These are phyloP conservation scores for Prunella strophiata DNA, from an alignment of 2,797 vertebrate species.

Conservation along the genomic window DNA sequence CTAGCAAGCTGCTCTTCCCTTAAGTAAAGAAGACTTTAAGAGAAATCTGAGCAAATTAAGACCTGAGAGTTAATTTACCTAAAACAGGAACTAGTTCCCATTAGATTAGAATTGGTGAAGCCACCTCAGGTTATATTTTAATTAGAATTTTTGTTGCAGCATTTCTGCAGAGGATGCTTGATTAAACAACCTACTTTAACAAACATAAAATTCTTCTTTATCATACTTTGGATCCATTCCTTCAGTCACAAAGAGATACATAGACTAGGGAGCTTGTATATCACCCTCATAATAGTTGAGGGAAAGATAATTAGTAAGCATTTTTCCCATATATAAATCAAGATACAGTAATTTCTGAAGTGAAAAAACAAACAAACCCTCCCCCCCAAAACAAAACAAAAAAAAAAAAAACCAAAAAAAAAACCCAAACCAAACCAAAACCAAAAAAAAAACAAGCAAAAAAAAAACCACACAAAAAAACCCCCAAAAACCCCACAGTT, in stretches of 20 bases:
- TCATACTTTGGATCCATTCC: not conserved
- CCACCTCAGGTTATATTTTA: constrained; percentile 26
- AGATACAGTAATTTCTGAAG: not conserved
- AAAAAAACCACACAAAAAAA: too few species aligned
- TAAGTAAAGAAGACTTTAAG: not conserved
- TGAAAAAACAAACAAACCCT: not conserved
- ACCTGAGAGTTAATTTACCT: constrained; percentile 39
- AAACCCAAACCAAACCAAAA: too few species aligned
- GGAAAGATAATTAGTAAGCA: not conserved
- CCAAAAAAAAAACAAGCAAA: too few species aligned
- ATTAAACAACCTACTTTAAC: not conserved
- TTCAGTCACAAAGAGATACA: not conserved
- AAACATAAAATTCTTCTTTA: not conserved
- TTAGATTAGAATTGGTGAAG: constrained; percentile 21
- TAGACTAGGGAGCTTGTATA: not conserved
- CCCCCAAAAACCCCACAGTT: not conserved
- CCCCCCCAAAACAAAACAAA: too few species aligned
- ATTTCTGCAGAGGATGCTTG: not conserved
- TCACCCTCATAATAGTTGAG: not conserved
- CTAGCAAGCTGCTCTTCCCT: not conserved
- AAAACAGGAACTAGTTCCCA: constrained; percentile 1
- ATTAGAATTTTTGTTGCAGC: constrained; percentile 15
- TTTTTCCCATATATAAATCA: not conserved
- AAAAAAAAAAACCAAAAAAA: too few species aligned
- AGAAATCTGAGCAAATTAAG: constrained; percentile 32